Evolutionary conservation across 2,888 invertebrate species (phyloP).

Genomic region (Amaurobius ferox): DNA sequence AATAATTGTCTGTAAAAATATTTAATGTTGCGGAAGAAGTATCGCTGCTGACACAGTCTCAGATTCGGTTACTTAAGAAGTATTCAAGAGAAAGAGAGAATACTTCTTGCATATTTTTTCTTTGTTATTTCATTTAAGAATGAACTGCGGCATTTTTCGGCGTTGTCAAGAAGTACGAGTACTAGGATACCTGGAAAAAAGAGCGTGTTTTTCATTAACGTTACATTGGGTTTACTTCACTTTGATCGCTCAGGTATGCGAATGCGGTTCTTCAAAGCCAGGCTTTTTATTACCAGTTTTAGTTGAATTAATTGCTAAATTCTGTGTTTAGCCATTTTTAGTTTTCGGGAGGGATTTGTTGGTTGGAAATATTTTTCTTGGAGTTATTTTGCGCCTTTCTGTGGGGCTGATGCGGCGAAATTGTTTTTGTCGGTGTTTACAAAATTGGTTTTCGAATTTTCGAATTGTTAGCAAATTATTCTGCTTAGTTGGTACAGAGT

Average conservation of each 20-base stretch:
- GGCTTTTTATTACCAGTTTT: constrained; percentile 59
- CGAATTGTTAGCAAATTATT: neutral
- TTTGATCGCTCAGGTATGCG: constrained; percentile 66
- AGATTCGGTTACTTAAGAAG: constrained; percentile 62
- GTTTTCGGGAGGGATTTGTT: neutral
- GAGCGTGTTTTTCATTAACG: constrained; percentile 40
- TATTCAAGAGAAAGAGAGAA: constrained; percentile 32
- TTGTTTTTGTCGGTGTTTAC: neutral
- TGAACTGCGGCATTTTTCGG: constrained; percentile 46
- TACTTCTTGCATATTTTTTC: constrained; percentile 22
- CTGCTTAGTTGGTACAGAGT: neutral
- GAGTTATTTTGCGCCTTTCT: neutral
- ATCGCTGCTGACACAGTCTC: constrained; percentile 60
- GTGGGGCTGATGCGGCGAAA: neutral
- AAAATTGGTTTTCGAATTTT: neutral
- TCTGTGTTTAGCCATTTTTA: constrained; percentile 22
- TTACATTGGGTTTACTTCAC: constrained; percentile 45
- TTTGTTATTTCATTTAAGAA: constrained; percentile 30
- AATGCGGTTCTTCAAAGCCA: constrained; percentile 19
- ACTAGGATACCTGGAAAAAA: constrained; percentile 10
- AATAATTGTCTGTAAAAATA: constrained; percentile 62
- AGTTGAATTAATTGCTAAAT: constrained; percentile 61
- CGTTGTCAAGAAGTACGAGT: constrained; percentile 33
- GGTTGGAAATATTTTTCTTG: neutral
- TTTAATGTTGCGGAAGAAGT: constrained; percentile 63